Conservation (phyloP, 1,140 invertebrate genomes). For the Scaptomyza montana region DNA sequence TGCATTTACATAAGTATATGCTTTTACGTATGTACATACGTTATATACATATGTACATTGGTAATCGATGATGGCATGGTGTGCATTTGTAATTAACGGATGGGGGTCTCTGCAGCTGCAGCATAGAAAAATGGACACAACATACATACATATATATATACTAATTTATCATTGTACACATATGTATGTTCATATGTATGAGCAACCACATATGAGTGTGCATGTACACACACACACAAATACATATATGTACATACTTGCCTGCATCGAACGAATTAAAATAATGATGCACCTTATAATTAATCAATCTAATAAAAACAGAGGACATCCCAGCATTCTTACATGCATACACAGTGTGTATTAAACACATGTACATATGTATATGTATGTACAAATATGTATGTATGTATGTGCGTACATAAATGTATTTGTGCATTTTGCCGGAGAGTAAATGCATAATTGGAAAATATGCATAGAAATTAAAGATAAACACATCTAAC, state of each 20-base stretch:
- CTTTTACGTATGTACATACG: not conserved
- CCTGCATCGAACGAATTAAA: slow-evolving; percentile 29
- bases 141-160: slow-evolving; percentile 2
- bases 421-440: slow-evolving; percentile 1
- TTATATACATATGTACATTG: not conserved
- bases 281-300: slow-evolving; percentile 19
- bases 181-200: not conserved
- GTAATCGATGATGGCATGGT: slow-evolving; percentile 2
- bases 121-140: slow-evolving; percentile 22
- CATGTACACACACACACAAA: not conserved
- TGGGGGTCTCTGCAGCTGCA: slow-evolving; percentile 42
- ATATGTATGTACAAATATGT: slow-evolving; percentile 6
- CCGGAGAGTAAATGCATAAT: slow-evolving; percentile 48
- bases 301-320: slow-evolving; percentile 11
- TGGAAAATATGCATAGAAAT: slow-evolving; percentile 68
- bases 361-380: not conserved
- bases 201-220: not conserved
- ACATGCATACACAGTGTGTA: slow-evolving; percentile 6
- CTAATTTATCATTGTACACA: no score
- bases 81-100: slow-evolving; percentile 32
- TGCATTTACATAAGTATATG: not conserved
- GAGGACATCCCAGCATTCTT: slow-evolving; percentile 2
- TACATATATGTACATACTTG: no score
- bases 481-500: slow-evolving; percentile 74
- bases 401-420: not conserved